Evolutionary conservation across 2,113 vertebrate genomes (phyloP), one percentile per base, ranked within the genome.

Genomic region (Varanus komodoensis): DNA sequence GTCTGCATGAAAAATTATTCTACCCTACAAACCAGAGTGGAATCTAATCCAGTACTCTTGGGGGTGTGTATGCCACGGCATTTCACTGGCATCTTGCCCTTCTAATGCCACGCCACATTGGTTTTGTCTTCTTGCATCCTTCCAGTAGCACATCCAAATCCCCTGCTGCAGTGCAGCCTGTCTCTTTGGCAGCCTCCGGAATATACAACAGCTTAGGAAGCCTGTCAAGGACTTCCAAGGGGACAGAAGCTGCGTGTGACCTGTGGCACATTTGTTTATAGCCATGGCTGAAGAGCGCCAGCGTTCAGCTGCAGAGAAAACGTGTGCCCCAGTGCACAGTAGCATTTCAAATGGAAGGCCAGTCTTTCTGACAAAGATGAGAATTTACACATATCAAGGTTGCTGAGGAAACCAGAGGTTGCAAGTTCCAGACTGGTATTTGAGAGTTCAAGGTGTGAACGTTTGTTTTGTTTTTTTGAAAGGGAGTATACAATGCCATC

Each of bases 121-220:
- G 23, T 54, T 79, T 64, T 79, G 34, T 71, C 27, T n/a, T 38
- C 82, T 88, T 77, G n/a, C 12, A 44, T 78, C 38, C 57, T 67
- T 61, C 73, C 14, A n/a, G 50, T 27, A 38, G 50, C 74, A 57
- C 61, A 73, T 57, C 80, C 48, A 64, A n/a, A 50, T 23, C 50
- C 29, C 74, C 90, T 48, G 61, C 90, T 91, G 90, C 27, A 32
- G 69, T 27, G 64, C 86, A 34, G 90, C 82, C 89, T 80, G 73
- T 84, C 74, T 88, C 17, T 64, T 81, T 80, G 86, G 82, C 81
- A 80, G 74, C 34, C 29, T 79, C 50, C n/a, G 15, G 44, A 48
- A 84, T 44, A 25, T 48, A 12, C n/a, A 17, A 75, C 27, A 44
- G 69, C 32, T 84, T 85, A n/a, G 23, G 71, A 83, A 77, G 8